Evolutionary conservation across 2,797 vertebrate genomes (phyloP), one percentile per base, ranked within the genome.

Genomic region (Linurgus olivaceus): DNA sequence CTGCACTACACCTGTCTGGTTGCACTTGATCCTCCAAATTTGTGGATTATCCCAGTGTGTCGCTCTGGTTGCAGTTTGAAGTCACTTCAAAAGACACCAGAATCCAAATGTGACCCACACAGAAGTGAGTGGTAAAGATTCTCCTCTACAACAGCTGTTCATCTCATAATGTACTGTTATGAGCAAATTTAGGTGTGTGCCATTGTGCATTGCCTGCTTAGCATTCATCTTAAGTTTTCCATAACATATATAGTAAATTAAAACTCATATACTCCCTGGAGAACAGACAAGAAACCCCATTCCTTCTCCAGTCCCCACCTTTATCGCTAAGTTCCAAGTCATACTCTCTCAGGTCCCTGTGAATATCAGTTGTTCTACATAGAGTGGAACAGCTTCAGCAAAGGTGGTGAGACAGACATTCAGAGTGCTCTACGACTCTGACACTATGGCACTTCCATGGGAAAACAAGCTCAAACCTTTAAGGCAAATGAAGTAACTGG

Each of bases 401-500:
- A n/a, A 72, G 45, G 38, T 29, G 50, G 13, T 58, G 44, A 70
- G 19, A 37, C 29, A 76, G 82, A 37, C 29, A 25, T 28, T 66
- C 55, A 9, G 37, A 83, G 20, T 28, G 29, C 29, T 88, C 45
- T 85, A 0, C 31, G 38, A 45, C 33, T 73, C 71, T 45, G 67
- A 73, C n/a, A 7, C 66, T 45, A 21, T 23, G 26, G 33, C 40
- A 65, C 40, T 59, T 81, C 13, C 28, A 37, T 11, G 12, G 40
- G 33, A 76, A 89, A 89, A 67, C 6, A 57, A 82, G 35, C 31
- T 85, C 59, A 82, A 58, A 82, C 17, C 51, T 86, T 44, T 66
- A 66, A 75, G 67, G 52, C 15, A 73, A 84, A 63, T 59, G 13
- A 87, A 89, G 33, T 18, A 76, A 33, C 67, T 29, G n/a, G 23